Percentiles rank a stretch among this genome's conserved stretches.
These are phyloP conservation scores for Nymphicus hollandicus DNA, from an alignment of 2,113 vertebrate species.

Conservation along the genomic window DNA sequence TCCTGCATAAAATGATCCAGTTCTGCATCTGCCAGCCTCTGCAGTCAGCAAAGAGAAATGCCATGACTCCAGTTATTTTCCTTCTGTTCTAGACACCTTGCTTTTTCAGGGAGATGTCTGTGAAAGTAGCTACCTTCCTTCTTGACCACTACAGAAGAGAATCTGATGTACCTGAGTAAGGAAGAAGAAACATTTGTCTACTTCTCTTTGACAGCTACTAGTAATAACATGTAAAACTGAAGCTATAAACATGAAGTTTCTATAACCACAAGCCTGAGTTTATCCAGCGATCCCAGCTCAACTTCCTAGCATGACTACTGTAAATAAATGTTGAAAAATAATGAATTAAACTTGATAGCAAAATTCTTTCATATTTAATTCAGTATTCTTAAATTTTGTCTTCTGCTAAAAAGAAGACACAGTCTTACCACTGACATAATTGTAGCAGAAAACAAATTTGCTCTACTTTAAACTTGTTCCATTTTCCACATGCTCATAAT, in stretches of 20 bases:
- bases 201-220: neutral
- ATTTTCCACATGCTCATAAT: neutral
- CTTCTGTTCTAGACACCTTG: neutral
- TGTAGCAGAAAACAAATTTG: neutral
- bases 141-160: neutral
- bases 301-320: neutral
- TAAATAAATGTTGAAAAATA: neutral
- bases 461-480: neutral
- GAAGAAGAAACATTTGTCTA: neutral
- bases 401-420: neutral
- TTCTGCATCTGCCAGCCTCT: neutral
- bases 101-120: neutral
- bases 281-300: neutral
- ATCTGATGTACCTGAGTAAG: neutral
- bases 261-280: neutral
- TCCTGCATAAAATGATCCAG: neutral
- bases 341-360: neutral
- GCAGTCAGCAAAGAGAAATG: neutral
- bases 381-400: neutral
- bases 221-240: neutral
- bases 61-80: neutral
- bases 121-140: neutral
- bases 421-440: neutral
- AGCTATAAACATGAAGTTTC: neutral
- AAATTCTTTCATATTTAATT: neutral